Percentiles rank a stretch among this genome's conserved stretches.
phyloP scores from a whole-genome alignment of 2,113 vertebrate species.

The Strix aluco region DNA sequence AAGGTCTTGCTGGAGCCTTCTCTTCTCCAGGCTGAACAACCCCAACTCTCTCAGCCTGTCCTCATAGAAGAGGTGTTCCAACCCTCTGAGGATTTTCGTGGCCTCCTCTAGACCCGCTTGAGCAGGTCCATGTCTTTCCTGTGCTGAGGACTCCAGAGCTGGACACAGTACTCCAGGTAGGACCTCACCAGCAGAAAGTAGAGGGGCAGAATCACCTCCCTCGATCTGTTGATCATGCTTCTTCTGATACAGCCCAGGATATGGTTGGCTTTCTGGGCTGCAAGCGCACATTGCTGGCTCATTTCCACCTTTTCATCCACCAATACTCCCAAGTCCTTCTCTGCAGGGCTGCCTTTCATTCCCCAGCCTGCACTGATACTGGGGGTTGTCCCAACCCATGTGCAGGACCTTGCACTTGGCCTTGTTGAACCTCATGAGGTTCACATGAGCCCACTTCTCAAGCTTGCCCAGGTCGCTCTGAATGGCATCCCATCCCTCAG shows the following conservation, averaged over 20 bases:
- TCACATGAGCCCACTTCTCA: background rate
- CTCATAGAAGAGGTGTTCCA: background rate
- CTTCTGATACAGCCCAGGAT: background rate
- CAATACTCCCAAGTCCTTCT: background rate
- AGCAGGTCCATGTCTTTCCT: background rate
- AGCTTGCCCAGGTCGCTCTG: background rate
- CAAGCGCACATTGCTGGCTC: rapidly evolving
- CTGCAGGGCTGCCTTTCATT: background rate
- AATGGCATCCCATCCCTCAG: background rate
- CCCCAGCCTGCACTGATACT: background rate
- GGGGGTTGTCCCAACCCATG: too few species aligned
- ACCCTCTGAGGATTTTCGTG: rapidly evolving
- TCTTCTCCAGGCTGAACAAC: background rate
- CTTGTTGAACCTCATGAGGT: background rate
- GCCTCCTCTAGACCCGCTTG: background rate
- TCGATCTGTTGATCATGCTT: background rate
- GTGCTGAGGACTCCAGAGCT: background rate
- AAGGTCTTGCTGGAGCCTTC: background rate
- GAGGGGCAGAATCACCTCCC: background rate
- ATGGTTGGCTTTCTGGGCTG: background rate
- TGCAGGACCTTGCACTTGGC: background rate
- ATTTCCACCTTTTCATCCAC: background rate
- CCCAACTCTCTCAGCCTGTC: background rate
- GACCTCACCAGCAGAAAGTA: background rate
- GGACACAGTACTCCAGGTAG: background rate